Evolutionary conservation across 2,888 invertebrate genomes (phyloP).

Genomic region (Fissipunctia ypsillon): DNA sequence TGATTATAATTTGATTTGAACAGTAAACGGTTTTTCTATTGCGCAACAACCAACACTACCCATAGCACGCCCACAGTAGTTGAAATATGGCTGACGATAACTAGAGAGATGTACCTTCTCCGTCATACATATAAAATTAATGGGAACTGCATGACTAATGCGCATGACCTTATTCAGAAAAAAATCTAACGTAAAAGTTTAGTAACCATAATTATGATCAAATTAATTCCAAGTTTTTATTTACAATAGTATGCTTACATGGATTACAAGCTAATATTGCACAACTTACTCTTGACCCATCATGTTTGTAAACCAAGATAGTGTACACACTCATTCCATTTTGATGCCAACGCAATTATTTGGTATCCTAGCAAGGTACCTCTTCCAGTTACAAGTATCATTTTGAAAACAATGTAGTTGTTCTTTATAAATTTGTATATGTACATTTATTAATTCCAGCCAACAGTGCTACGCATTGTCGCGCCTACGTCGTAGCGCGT

Average conservation of each 20-base stretch:
- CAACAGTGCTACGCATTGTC: slow-evolving; percentile 6
- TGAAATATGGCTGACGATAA: too few relatives aligned
- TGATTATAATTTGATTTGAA: too few relatives aligned
- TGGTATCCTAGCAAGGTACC: background rate
- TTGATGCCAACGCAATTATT: background rate
- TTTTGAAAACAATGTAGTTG: background rate
- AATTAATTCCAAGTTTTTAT: slow-evolving; percentile 1
- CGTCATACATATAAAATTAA: background rate
- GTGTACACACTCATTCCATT: background rate
- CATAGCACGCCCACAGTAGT: too few relatives aligned
- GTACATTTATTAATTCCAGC: background rate
- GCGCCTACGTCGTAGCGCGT: slow-evolving; percentile 23
- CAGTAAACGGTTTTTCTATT: too few relatives aligned
- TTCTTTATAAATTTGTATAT: background rate
- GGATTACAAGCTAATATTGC: background rate
- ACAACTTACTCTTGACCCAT: background rate
- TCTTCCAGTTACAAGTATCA: background rate
- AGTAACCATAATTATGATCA: background rate
- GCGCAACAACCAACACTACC: too few relatives aligned
- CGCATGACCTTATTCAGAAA: slow-evolving; percentile 1
- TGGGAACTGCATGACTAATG: slow-evolving; percentile 7
- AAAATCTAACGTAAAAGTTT: background rate
- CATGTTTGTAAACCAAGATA: background rate
- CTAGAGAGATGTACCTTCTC: too few relatives aligned
- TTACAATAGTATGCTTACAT: background rate